Percentiles rank a stretch among this genome's conserved stretches.
These are phyloP conservation scores for Schlechtendalia chinensis DNA, from an alignment of 1,140 invertebrate genomes.

Conservation along the genomic window DNA sequence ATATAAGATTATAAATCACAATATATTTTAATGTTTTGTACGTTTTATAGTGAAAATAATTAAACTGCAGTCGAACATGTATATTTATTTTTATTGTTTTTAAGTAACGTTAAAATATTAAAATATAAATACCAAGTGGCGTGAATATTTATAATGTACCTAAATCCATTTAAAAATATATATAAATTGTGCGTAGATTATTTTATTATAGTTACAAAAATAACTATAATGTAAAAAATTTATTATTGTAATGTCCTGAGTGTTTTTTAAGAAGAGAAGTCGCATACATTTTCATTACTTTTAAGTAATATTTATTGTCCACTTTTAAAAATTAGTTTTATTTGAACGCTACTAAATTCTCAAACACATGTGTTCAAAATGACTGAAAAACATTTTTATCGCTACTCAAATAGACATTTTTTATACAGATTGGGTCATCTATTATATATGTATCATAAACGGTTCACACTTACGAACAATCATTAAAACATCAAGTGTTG, in stretches of 20 bases:
- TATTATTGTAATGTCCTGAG: slow-evolving; percentile 5
- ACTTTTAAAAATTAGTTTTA: slow-evolving; percentile 41
- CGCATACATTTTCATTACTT: slow-evolving; percentile 10
- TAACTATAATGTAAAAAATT: slow-evolving; percentile 4
- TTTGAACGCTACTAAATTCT: not conserved
- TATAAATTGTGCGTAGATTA: not conserved
- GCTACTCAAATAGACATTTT: not conserved
- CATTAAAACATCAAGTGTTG: not conserved
- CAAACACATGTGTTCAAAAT: slow-evolving; percentile 13
- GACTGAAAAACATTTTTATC: not conserved
- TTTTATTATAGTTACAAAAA: not conserved
- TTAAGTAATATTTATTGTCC: slow-evolving; percentile 19
- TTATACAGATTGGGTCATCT: not conserved
- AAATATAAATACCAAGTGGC: not conserved
- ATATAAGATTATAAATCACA: no score
- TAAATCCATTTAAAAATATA: not conserved
- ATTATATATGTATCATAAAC: not conserved
- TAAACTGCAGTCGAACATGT: no score
- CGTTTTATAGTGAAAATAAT: no score
- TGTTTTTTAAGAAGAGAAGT: not conserved
- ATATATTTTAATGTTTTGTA: no score
- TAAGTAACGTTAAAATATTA: not conserved
- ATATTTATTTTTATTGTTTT: no score
- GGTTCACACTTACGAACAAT: not conserved
- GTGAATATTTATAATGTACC: slow-evolving; percentile 1